phyloP scores from a whole-genome alignment of 2,113 vertebrate genomes.

The Pampusana beccarii region DNA sequence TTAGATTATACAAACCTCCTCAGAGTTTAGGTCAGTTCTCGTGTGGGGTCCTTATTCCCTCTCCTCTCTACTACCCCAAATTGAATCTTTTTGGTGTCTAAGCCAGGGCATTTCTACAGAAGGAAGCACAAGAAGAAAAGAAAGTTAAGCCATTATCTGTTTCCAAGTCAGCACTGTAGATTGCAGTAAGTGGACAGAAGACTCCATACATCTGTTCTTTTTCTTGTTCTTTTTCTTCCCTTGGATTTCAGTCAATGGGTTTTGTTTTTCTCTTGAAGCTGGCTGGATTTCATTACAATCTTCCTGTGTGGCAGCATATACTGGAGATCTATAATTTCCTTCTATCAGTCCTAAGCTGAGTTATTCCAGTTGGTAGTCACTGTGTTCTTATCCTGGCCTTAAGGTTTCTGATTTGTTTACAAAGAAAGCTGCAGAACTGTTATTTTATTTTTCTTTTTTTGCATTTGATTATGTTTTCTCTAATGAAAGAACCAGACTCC shows the following conservation, averaged over 20 bases:
- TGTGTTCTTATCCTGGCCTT: background rate
- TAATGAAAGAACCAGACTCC: background rate
- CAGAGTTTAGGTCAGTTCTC: conserved; percentile 56
- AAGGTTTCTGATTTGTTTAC: background rate
- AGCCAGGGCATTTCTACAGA: background rate
- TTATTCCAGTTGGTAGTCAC: conserved; percentile 8
- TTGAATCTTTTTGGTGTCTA: background rate
- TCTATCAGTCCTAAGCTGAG: background rate
- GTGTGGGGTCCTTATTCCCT: conserved; percentile 54
- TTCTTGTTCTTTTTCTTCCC: background rate
- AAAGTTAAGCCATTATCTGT: background rate
- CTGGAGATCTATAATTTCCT: background rate
- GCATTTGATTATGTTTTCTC: background rate
- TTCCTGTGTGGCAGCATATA: conserved; percentile 31
- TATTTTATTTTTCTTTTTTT: background rate
- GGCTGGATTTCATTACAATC: conserved; percentile 43
- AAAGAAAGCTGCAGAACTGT: background rate
- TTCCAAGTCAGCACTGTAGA: background rate
- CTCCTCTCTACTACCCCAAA: background rate
- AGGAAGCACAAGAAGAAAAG: background rate
- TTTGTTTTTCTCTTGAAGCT: conserved; percentile 21
- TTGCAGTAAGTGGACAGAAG: background rate
- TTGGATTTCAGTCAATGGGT: conserved; percentile 33
- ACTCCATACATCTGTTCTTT: conserved; percentile 21
- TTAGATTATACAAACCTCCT: conserved; percentile 71